Conservation (phyloP, 2,888 invertebrate species). For the Plebejus argus region DNA sequence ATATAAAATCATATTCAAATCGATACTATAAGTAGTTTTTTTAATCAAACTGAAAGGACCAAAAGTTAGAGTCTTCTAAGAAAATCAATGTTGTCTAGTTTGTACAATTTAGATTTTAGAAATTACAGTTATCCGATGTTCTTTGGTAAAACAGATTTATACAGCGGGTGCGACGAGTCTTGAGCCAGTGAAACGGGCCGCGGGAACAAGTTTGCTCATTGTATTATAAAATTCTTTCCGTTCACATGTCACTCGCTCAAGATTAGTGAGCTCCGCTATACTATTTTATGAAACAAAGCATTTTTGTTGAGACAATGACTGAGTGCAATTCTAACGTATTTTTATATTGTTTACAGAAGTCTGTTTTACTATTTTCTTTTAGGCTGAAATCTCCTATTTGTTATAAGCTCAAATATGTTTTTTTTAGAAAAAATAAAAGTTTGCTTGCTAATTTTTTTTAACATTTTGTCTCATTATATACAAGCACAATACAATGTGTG, state of each 20-base stretch:
- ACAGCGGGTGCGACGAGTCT: background rate
- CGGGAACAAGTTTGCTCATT: constrained; percentile 11
- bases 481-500: background rate
- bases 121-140: constrained; percentile 20
- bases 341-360: background rate
- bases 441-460: background rate
- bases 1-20: constrained; percentile 26
- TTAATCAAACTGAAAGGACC: constrained; percentile 34
- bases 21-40: constrained; percentile 29
- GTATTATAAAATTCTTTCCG: background rate
- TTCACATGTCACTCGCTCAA: background rate
- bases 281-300: background rate
- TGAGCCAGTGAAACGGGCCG: background rate
- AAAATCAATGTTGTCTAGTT: constrained; percentile 27
- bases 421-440: background rate
- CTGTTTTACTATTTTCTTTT: background rate
- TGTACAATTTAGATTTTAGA: constrained; percentile 27
- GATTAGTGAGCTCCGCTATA: background rate
- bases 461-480: background rate
- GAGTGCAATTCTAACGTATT: constrained; percentile 1
- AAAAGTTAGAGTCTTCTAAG: constrained; percentile 34
- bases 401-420: background rate
- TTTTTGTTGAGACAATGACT: constrained; percentile 9
- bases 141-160: constrained; percentile 12
- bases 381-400: background rate